Conservation (phyloP, 1,140 invertebrate genomes). For the Pygmarrhopalites habei region DNA sequence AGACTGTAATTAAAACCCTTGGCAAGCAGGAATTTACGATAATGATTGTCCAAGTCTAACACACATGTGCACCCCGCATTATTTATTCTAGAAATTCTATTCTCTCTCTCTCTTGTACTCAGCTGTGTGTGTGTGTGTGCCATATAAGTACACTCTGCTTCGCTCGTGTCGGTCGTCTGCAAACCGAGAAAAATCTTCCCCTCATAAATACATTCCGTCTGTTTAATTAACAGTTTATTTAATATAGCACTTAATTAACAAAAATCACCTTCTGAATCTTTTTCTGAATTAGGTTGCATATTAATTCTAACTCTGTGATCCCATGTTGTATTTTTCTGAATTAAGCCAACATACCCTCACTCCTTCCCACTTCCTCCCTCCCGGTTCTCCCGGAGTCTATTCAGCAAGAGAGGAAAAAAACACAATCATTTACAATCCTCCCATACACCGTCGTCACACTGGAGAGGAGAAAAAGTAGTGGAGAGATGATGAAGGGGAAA, state of each 20-base stretch:
- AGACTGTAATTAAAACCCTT: conserved; percentile 34
- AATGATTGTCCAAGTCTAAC: conserved; percentile 34
- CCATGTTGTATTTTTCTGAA: conserved; percentile 2
- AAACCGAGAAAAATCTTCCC: conserved; percentile 28
- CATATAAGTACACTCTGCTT: not conserved
- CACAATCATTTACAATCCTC: not conserved
- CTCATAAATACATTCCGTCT: conserved; percentile 26
- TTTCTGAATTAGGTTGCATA: conserved; percentile 21
- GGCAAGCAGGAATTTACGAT: conserved; percentile 31
- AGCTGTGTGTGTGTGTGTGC: no score
- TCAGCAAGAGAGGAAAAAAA: not conserved
- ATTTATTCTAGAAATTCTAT: conserved; percentile 23
- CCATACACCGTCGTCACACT: no score
- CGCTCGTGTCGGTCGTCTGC: not conserved
- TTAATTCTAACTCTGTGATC: conserved; percentile 13
- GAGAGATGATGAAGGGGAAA: conserved; percentile 3
- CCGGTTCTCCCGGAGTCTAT: no score
- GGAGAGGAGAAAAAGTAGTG: no score
- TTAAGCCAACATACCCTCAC: not conserved
- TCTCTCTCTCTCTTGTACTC: not conserved
- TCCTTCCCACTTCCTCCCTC: not conserved
- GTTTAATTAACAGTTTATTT: conserved; percentile 37
- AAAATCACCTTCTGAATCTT: conserved; percentile 34
- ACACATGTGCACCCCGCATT: conserved; percentile 33
- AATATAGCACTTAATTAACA: conserved; percentile 37